phyloP scores from a whole-genome alignment of 2,888 invertebrate species.

The Agrilus mali region DNA sequence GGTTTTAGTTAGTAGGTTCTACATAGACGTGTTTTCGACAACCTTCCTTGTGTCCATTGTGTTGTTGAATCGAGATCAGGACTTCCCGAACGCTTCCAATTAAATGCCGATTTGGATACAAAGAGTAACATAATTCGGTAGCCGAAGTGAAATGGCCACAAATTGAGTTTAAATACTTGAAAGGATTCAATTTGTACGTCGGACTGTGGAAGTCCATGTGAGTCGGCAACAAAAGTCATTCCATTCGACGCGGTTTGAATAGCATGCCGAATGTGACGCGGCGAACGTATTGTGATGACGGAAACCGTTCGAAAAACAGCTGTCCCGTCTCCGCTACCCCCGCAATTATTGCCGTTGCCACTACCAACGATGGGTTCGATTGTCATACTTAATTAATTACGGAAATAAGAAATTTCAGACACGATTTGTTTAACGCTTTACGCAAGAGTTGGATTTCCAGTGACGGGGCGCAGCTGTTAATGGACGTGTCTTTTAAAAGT shows the following conservation, averaged over 20 bases:
- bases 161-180: slow-evolving; percentile 18
- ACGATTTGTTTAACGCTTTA: too few species aligned
- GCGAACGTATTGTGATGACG: slow-evolving; percentile 15
- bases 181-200: slow-evolving; percentile 24
- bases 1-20: too few species aligned
- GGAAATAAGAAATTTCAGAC: too few species aligned
- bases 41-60: too few species aligned
- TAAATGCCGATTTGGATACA: slow-evolving; percentile 15
- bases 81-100: slow-evolving; percentile 8
- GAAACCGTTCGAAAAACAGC: slow-evolving; percentile 13
- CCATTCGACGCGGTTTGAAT: slow-evolving; percentile 12
- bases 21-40: too few species aligned
- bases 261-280: slow-evolving; percentile 16
- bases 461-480: too few species aligned
- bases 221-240: slow-evolving; percentile 18
- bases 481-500: too few species aligned
- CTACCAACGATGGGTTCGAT: too few species aligned
- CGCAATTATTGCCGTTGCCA: too few species aligned
- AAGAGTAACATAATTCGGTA: slow-evolving; percentile 13
- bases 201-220: slow-evolving; percentile 17
- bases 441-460: too few species aligned
- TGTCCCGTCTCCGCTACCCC: slow-evolving; percentile 2
- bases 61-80: too few species aligned
- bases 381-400: too few species aligned
- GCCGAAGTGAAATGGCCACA: slow-evolving; percentile 11